Percentiles rank a stretch among this genome's conserved stretches.
Evolutionary conservation across 2,888 invertebrate species (phyloP).

Genomic region (Dendrolimus houi): DNA sequence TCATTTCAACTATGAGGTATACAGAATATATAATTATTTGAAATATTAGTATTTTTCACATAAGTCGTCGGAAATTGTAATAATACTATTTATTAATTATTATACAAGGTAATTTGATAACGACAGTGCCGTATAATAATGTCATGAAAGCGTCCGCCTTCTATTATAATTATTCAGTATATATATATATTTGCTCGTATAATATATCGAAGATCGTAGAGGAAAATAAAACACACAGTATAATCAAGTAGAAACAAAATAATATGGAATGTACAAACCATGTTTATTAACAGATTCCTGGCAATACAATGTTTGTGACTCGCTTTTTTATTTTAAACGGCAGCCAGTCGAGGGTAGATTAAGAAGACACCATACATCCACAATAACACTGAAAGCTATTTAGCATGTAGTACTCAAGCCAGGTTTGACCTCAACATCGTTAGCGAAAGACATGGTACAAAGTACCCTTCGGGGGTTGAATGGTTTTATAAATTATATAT

Average conservation of each 20-base stretch:
- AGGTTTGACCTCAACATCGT: constrained; percentile 56
- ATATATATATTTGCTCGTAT: constrained; percentile 31
- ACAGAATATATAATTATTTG: constrained; percentile 69
- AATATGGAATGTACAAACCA: constrained; percentile 90
- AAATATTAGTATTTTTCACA: constrained; percentile 50
- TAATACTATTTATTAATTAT: constrained; percentile 33
- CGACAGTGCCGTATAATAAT: constrained; percentile 40
- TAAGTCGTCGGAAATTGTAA: constrained; percentile 61
- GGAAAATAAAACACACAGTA: constrained; percentile 72
- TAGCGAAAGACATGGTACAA: constrained; percentile 31
- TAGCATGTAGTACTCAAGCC: constrained; percentile 54
- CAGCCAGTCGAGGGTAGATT: constrained; percentile 43
- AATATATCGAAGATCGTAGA: constrained; percentile 38
- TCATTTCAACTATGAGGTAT: constrained; percentile 72
- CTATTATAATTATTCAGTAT: constrained; percentile 37
- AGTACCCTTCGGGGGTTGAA: constrained; percentile 35
- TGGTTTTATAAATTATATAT: constrained; percentile 61
- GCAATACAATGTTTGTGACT: constrained; percentile 73
- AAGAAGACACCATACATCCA: constrained; percentile 49
- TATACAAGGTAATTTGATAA: constrained; percentile 39
- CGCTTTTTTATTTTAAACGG: constrained; percentile 39
- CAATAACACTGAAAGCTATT: constrained; percentile 66
- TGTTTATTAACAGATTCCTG: constrained; percentile 82
- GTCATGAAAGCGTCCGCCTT: constrained; percentile 53
- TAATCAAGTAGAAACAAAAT: constrained; percentile 79